Evolutionary conservation across 2,797 vertebrate species (phyloP).

Genomic region (Chromobotia macracanthus): DNA sequence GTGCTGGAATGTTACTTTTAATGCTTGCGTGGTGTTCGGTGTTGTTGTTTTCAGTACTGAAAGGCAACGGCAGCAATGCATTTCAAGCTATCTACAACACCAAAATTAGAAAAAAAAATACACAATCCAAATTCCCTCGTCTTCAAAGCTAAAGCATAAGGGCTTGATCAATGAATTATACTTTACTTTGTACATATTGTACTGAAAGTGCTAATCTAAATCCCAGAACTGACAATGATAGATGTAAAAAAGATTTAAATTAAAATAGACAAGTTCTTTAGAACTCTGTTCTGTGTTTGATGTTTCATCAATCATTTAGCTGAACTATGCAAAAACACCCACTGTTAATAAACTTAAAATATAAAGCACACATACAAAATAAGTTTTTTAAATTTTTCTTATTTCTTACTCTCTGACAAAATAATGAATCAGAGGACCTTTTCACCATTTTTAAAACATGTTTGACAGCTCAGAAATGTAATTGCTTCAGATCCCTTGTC

Average conservation of each 20-base stretch:
- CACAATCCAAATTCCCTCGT: too few relatives aligned
- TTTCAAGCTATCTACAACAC: too few relatives aligned
- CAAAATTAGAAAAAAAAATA: too few relatives aligned
- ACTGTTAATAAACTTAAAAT: constrained; percentile 3
- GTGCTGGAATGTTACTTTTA: neutral
- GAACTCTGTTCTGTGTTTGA: too few relatives aligned
- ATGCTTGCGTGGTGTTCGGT: too few relatives aligned
- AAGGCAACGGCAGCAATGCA: too few relatives aligned
- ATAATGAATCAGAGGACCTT: constrained; percentile 9
- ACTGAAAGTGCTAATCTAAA: neutral
- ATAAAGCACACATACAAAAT: neutral
- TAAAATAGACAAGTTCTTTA: neutral
- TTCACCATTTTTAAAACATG: neutral
- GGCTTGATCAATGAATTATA: neutral
- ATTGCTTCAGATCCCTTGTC: constrained; percentile 30
- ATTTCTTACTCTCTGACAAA: neutral
- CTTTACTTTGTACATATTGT: neutral
- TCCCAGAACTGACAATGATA: neutral
- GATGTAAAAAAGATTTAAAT: neutral
- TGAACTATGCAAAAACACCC: neutral
- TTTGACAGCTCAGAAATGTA: constrained; percentile 34
- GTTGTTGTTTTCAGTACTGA: too few relatives aligned
- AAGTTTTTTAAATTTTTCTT: constrained; percentile 2
- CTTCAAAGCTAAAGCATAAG: neutral
- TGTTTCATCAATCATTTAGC: too few relatives aligned